phyloP scores from a whole-genome alignment of 2,113 vertebrate genomes.

The Apus apus region DNA sequence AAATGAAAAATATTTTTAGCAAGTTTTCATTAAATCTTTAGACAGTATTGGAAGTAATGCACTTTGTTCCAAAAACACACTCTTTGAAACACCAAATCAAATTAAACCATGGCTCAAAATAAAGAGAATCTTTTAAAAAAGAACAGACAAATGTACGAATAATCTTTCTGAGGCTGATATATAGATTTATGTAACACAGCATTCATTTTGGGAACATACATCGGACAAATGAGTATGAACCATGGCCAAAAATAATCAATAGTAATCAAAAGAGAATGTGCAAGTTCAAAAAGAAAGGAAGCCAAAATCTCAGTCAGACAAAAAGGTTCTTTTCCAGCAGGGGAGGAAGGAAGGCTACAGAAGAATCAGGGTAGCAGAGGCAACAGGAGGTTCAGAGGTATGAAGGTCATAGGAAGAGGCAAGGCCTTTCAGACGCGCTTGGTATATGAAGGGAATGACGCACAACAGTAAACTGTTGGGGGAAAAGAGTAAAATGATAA shows the following conservation, averaged over 20 bases:
- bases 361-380: slow-evolving; percentile 60
- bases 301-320: slow-evolving; percentile 5
- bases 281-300: slow-evolving; percentile 50
- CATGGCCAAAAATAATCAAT: slow-evolving; percentile 33
- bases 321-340: slow-evolving; percentile 26
- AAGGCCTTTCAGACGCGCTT: slow-evolving; percentile 81
- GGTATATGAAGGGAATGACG: slow-evolving; percentile 86
- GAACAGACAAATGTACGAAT: neutral
- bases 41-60: neutral
- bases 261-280: slow-evolving; percentile 22
- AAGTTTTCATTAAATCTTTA: slow-evolving; percentile 2
- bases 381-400: slow-evolving; percentile 63
- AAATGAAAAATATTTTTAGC: neutral
- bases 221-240: slow-evolving; percentile 16
- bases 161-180: neutral
- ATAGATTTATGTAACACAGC: neutral
- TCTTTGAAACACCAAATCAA: neutral
- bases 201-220: neutral
- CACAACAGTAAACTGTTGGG: slow-evolving; percentile 91
- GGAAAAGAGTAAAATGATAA: slow-evolving; percentile 70
- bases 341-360: slow-evolving; percentile 47
- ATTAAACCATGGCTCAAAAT: neutral
- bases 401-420: slow-evolving; percentile 67
- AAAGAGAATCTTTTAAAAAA: neutral
- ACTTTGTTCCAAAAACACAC: neutral